Evolutionary conservation across 1,140 invertebrate species (phyloP).

Genomic region (Zelostemma sp.): DNA sequence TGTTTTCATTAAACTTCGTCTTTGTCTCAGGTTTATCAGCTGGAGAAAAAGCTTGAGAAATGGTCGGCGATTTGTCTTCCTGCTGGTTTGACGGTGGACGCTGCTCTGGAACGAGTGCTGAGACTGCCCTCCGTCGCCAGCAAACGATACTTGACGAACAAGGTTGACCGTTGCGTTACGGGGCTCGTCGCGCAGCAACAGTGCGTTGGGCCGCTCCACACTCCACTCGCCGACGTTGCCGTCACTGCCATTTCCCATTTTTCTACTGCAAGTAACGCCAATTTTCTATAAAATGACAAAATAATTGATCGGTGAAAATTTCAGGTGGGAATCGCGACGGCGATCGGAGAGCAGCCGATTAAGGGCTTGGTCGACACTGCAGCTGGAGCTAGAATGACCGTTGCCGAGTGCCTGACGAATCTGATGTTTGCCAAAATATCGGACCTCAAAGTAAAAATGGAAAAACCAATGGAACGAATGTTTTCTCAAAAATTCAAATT

Average conservation of each 20-base stretch:
- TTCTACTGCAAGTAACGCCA: conserved; percentile 67
- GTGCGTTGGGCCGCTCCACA: conserved; percentile 96
- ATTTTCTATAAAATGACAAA: too few species aligned
- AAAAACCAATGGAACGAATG: not conserved
- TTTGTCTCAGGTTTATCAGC: conserved; percentile 70
- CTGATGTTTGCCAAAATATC: conserved; percentile 93
- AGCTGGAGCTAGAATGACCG: conserved; percentile 92
- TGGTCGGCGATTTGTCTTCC: conserved; percentile 72
- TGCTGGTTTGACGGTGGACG: conserved; percentile 70
- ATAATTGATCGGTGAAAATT: too few species aligned
- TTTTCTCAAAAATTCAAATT: conserved; percentile 4
- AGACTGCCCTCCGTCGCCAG: conserved; percentile 92
- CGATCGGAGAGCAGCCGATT: conserved; percentile 97
- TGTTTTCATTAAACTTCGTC: not conserved
- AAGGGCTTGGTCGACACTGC: conserved; percentile 87
- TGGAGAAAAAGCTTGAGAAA: conserved; percentile 58
- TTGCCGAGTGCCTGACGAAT: conserved; percentile 95
- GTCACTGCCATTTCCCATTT: conserved; percentile 89
- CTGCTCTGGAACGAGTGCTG: conserved; percentile 85
- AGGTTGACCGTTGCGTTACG: conserved; percentile 97
- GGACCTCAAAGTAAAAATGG: conserved; percentile 74
- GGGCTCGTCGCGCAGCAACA: conserved; percentile 97
- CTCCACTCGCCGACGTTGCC: conserved; percentile 94
- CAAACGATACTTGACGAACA: conserved; percentile 95
- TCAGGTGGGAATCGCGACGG: conserved; percentile 88